Evolutionary conservation across 2,113 vertebrate genomes (phyloP).

Genomic region (Mastomys coucha): DNA sequence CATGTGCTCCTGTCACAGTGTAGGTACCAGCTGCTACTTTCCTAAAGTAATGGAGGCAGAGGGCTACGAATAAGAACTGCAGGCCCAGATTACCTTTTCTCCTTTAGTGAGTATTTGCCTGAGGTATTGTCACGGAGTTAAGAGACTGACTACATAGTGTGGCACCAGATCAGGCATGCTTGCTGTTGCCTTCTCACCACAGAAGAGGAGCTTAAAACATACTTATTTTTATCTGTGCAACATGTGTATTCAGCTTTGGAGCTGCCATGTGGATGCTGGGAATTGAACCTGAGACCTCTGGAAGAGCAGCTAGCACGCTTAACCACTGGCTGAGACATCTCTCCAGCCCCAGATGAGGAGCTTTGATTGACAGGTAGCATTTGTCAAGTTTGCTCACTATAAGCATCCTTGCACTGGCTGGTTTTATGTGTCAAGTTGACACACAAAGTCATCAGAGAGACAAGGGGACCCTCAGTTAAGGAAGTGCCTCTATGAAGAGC

Average conservation of each 20-base stretch:
- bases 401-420: neutral
- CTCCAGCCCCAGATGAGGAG: neutral
- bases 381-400: neutral
- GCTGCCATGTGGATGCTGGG: neutral
- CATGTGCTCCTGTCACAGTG: neutral
- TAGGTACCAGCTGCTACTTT: too few relatives aligned
- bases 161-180: accelerated
- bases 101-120: neutral
- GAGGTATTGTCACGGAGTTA: neutral
- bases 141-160: too few relatives aligned
- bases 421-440: neutral
- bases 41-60: neutral
- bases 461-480: neutral
- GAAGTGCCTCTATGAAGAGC: neutral
- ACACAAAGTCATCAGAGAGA: neutral
- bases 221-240: neutral
- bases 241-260: neutral
- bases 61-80: neutral
- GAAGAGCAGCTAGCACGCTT: neutral
- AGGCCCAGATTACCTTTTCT: neutral
- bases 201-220: neutral
- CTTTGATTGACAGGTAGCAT: neutral
- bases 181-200: too few relatives aligned
- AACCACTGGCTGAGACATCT: neutral
- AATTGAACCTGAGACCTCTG: neutral